Conservation (phyloP, 2,797 vertebrate species). For the Notoglanidium macrostoma region DNA sequence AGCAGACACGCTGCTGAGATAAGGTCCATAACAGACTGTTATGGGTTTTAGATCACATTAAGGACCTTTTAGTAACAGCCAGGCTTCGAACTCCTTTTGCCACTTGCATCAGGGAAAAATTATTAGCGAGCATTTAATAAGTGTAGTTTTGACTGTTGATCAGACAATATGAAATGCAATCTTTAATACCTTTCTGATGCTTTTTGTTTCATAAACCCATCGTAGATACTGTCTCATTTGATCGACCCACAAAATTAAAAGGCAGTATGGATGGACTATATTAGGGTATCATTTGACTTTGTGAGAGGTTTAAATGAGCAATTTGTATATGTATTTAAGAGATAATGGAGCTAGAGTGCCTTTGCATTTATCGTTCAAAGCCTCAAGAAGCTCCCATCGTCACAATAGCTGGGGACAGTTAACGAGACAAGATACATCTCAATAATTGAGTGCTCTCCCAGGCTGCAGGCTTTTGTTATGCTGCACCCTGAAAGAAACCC, state of each 20-base stretch:
- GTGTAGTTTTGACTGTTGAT: neutral
- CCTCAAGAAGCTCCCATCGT: neutral
- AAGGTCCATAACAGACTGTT: conserved; percentile 59
- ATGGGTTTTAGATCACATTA: conserved; percentile 48
- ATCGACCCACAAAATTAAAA: neutral
- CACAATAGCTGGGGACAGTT: conserved; percentile 62
- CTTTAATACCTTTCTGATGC: neutral
- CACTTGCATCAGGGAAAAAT: neutral
- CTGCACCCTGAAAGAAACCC: conserved; percentile 66
- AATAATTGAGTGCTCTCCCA: conserved; percentile 72
- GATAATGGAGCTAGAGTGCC: no score
- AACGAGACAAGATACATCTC: conserved; percentile 68
- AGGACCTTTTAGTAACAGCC: conserved; percentile 29
- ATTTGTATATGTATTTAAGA: neutral
- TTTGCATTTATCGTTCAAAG: neutral
- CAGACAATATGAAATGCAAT: neutral
- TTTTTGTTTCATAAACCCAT: neutral
- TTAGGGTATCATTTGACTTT: neutral
- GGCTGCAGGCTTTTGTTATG: conserved; percentile 55
- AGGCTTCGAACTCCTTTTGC: conserved; percentile 16
- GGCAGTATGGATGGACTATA: neutral
- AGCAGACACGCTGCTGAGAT: conserved; percentile 49
- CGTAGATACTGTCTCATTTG: neutral
- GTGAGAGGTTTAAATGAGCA: neutral
- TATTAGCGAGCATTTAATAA: neutral